Evolutionary conservation across 2,797 vertebrate genomes (phyloP).

Genomic region (Syndactyla subalaris): DNA sequence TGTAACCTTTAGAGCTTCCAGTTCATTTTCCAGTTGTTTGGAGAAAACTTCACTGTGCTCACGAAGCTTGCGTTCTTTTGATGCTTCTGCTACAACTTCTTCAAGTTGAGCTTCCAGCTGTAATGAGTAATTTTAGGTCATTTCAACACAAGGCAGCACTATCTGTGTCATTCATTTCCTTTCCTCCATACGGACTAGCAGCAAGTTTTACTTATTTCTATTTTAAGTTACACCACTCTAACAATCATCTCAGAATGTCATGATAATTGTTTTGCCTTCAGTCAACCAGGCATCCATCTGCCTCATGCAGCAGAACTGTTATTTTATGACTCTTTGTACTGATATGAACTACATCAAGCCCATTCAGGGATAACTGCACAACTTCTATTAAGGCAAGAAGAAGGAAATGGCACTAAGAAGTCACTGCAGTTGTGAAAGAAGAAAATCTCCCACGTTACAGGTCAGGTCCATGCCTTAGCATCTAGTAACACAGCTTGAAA

Average conservation of each 20-base stretch:
- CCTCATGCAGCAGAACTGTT: neutral
- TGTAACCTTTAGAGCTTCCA: conserved; percentile 89
- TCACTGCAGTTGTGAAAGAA: neutral
- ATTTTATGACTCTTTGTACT: neutral
- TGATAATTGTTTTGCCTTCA: neutral
- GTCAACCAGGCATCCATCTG: neutral
- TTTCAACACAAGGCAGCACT: neutral
- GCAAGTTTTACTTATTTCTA: neutral
- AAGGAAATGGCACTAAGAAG: neutral
- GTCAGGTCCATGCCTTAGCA: neutral
- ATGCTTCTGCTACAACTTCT: conserved; percentile 86
- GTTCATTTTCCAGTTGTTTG: conserved; percentile 92
- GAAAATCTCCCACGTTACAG: neutral
- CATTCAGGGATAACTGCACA: neutral
- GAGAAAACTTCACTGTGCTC: conserved; percentile 92
- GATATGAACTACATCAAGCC: neutral
- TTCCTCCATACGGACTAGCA: neutral
- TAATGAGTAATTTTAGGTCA: neutral
- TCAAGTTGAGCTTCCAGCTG: conserved; percentile 94
- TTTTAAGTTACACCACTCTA: neutral
- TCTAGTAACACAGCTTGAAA: neutral
- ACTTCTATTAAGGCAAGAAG: neutral
- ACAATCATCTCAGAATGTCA: neutral
- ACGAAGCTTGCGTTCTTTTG: conserved; percentile 91
- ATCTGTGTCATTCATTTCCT: neutral